A percentile compares a stretch with the other conserved stretches of the same genome.
These are phyloP conservation scores for Apoda limacodes DNA, from an alignment of 2,888 invertebrate genomes.

Conservation along the genomic window DNA sequence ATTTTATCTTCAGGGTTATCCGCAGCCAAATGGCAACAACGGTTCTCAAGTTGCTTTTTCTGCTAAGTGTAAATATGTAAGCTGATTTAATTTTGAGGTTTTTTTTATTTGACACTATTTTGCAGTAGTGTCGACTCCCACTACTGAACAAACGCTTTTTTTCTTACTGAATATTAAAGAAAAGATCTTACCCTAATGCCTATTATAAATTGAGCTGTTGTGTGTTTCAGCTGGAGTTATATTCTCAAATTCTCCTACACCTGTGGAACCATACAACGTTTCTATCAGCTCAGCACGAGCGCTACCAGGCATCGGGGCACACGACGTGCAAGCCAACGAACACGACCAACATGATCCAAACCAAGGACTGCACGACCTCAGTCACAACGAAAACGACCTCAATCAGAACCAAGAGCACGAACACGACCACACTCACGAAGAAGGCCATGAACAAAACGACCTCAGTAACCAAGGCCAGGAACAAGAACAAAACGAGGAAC, in stretches of 20 bases:
- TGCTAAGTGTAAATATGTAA: no score
- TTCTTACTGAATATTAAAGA: constrained; percentile 5
- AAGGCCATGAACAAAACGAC: constrained; percentile 24
- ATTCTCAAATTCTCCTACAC: constrained; percentile 73
- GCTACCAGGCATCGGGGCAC: constrained; percentile 56
- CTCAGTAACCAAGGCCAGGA: constrained; percentile 24
- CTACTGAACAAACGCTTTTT: constrained; percentile 1
- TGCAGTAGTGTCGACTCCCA: no score
- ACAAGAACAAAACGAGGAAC: constrained; percentile 22
- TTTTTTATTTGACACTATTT: no score
- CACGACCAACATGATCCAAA: no score
- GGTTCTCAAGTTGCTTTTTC: no score
- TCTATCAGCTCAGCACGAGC: constrained; percentile 71
- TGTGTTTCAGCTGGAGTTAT: constrained; percentile 79
- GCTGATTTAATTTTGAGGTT: no score
- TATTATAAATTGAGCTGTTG: constrained; percentile 8
- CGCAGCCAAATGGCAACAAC: no score
- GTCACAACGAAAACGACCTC: constrained; percentile 23
- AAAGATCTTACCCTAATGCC: no score
- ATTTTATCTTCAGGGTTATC: no score
- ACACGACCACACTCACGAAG: constrained; percentile 15
- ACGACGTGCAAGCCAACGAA: constrained; percentile 14
- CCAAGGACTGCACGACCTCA: no score
- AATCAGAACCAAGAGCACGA: constrained; percentile 22
- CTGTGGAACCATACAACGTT: constrained; percentile 62